Percentiles rank a stretch among this genome's conserved stretches.
phyloP scores from a whole-genome alignment of 2,113 vertebrate genomes.

The Mastomys coucha region DNA sequence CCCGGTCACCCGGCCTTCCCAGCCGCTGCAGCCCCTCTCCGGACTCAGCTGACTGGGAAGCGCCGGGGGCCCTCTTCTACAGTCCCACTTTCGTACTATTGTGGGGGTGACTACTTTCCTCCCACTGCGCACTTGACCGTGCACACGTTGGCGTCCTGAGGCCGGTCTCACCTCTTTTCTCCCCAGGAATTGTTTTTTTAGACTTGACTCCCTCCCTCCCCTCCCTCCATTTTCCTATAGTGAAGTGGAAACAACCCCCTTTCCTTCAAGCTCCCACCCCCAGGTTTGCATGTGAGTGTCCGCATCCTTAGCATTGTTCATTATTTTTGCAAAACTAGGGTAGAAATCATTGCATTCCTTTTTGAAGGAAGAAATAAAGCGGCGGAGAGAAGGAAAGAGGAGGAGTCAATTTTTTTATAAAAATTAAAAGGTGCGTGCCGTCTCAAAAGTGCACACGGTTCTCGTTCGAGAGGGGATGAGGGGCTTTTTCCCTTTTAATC shows the following conservation, averaged over 20 bases:
- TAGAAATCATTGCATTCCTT: conserved; percentile 70
- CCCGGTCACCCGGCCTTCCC: conserved; percentile 51
- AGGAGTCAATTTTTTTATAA: conserved; percentile 63
- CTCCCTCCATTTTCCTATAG: conserved; percentile 65
- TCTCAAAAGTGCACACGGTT: conserved; percentile 72
- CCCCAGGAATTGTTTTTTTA: conserved; percentile 81
- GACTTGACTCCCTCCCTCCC: conserved; percentile 59
- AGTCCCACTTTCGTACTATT: conserved; percentile 73
- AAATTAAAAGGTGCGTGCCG: conserved; percentile 73
- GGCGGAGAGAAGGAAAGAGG: conserved; percentile 70
- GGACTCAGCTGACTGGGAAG: conserved; percentile 15
- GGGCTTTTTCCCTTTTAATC: conserved; percentile 38
- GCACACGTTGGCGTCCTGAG: conserved; percentile 82
- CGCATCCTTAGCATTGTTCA: conserved; percentile 76
- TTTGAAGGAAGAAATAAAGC: conserved; percentile 75
- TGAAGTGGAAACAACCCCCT: conserved; percentile 69
- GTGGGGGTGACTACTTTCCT: conserved; percentile 70
- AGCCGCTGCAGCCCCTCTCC: conserved; percentile 28
- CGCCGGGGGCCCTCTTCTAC: conserved; percentile 61
- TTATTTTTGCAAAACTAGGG: conserved; percentile 76
- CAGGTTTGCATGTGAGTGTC: conserved; percentile 64
- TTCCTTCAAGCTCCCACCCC: conserved; percentile 58
- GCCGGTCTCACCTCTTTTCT: conserved; percentile 84
- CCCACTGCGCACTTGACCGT: conserved; percentile 52
- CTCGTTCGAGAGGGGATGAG: conserved; percentile 47